These are phyloP conservation scores for Perccottus glenii DNA, from an alignment of 2,113 vertebrate species.

Conservation along the genomic window DNA sequence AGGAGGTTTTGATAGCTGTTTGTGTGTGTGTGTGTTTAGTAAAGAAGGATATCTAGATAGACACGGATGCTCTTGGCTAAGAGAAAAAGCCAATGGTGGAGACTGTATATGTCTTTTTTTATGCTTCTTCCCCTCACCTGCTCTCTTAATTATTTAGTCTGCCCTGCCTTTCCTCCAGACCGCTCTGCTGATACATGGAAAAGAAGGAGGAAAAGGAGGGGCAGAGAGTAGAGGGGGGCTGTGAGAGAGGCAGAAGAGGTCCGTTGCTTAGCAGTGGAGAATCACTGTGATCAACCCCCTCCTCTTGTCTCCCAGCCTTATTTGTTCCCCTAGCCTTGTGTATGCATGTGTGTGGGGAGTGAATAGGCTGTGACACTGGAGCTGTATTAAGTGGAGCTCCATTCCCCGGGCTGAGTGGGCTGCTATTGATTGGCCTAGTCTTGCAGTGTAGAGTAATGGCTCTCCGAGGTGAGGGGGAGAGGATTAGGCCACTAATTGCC, in stretches of 20 bases:
- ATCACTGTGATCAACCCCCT: constrained; percentile 38
- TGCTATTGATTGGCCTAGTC: constrained; percentile 87
- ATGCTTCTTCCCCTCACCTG: constrained; percentile 54
- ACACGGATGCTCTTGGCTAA: constrained; percentile 24
- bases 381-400: constrained; percentile 86
- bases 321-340: constrained; percentile 48
- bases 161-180: constrained; percentile 59
- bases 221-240: constrained; percentile 2
- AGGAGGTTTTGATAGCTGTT: constrained; percentile 28
- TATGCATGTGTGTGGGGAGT: constrained; percentile 65
- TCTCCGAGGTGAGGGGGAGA: constrained; percentile 73
- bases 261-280: constrained; percentile 63
- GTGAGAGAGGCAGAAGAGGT: constrained; percentile 36
- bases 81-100: constrained; percentile 27
- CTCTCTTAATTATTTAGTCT: constrained; percentile 77
- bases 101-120: constrained; percentile 38
- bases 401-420: constrained; percentile 79
- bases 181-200: constrained; percentile 49
- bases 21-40: constrained; percentile 11
- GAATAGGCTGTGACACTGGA: constrained; percentile 82
- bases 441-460: constrained; percentile 82
- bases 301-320: constrained; percentile 34
- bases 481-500: constrained; percentile 90
- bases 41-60: constrained; percentile 18
- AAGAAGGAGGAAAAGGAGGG: constrained; percentile 38